Conservation (phyloP, 2,888 invertebrate species). For the Leptinotarsa haldemani region DNA sequence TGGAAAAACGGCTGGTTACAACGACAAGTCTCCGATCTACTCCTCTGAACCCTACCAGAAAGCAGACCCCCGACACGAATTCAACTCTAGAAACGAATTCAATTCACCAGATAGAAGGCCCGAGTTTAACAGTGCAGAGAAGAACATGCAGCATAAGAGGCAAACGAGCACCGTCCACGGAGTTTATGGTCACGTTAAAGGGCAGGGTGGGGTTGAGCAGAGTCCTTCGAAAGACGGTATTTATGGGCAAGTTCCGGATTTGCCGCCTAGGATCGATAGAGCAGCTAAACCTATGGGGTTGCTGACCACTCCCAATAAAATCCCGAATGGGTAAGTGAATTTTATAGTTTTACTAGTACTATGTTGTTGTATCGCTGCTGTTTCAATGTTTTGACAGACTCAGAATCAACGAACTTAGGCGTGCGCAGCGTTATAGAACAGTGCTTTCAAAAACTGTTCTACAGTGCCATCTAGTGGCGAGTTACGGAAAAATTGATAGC, state of each 20-base stretch:
- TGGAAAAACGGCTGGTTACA: slow-evolving; percentile 52
- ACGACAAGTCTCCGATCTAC: slow-evolving; percentile 48
- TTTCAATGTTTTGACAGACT: too few species aligned
- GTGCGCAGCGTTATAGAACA: too few species aligned
- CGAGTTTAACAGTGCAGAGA: slow-evolving; percentile 51
- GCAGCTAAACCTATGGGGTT: slow-evolving; percentile 79
- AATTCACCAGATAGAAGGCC: slow-evolving; percentile 48
- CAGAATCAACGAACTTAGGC: too few species aligned
- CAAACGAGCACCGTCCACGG: slow-evolving; percentile 63
- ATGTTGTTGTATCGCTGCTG: too few species aligned
- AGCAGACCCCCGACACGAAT: slow-evolving; percentile 48
- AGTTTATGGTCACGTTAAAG: slow-evolving; percentile 58
- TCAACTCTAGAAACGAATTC: slow-evolving; percentile 43
- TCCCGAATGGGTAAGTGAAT: slow-evolving; percentile 59
- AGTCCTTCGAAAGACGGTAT: slow-evolving; percentile 60
- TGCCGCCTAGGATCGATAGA: slow-evolving; percentile 86
- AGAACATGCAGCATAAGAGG: slow-evolving; percentile 61
- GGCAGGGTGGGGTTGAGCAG: slow-evolving; percentile 59
- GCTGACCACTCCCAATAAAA: slow-evolving; percentile 61
- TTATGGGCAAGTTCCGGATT: slow-evolving; percentile 74
- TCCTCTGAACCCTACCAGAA: slow-evolving; percentile 50
- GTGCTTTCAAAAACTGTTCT: too few species aligned
- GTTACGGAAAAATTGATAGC: too few species aligned
- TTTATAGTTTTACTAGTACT: not conserved
- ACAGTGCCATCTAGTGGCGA: too few species aligned